Evolutionary conservation across 2,888 invertebrate genomes (phyloP).

Genomic region (Saturnia pavonia): DNA sequence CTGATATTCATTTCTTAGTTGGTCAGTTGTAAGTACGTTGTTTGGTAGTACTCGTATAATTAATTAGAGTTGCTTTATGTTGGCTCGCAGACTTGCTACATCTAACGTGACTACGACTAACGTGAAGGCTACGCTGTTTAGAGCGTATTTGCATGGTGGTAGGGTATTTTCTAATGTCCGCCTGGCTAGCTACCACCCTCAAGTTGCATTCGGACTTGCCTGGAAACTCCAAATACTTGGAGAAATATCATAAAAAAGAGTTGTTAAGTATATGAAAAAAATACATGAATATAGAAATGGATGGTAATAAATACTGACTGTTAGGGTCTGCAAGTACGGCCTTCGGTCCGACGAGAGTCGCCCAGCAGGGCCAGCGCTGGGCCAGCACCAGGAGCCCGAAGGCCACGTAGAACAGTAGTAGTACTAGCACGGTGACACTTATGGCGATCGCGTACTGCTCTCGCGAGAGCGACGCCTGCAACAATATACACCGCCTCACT

Average conservation of each 20-base stretch:
- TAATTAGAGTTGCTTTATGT: no score
- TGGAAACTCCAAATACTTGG: neutral
- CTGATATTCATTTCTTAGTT: neutral
- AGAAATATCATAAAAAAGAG: no score
- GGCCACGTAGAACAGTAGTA: conserved; percentile 58
- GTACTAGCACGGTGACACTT: conserved; percentile 49
- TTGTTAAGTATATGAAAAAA: no score
- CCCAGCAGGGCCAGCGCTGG: conserved; percentile 61
- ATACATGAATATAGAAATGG: neutral
- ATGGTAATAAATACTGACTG: conserved; percentile 24
- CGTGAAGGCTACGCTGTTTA: no score
- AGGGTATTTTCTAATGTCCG: no score
- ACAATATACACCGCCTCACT: neutral
- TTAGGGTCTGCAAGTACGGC: conserved; percentile 51
- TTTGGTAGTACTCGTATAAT: no score
- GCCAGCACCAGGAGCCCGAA: conserved; percentile 61
- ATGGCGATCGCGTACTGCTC: conserved; percentile 58
- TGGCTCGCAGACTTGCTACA: no score
- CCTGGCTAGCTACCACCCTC: no score
- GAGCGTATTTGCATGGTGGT: no score
- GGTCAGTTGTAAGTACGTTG: no score
- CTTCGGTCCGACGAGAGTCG: conserved; percentile 47
- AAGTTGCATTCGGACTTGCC: no score
- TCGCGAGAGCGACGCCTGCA: conserved; percentile 58
- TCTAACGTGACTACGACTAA: no score